Base-by-base conservation (phyloP, 2,888 invertebrate genomes). In the Frankliniella fusca region DNA sequence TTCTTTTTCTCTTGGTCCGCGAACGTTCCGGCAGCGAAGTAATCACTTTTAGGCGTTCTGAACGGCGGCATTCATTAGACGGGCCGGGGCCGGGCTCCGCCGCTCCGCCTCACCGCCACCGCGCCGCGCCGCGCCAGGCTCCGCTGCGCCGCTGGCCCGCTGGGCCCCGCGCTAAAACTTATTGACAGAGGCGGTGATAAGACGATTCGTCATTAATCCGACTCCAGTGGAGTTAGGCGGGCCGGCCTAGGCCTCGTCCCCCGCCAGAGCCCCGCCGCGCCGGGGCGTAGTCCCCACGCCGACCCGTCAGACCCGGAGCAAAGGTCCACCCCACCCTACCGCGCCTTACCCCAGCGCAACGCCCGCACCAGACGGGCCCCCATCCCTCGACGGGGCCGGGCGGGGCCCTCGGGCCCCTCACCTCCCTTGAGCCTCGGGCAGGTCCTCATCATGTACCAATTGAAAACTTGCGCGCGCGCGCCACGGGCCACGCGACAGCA, bases 151-250 rank as follows among this genome's bases (percentile, higher is more conserved):
- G 38, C 38, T 50, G 38, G 3, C 3, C 54, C 54, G 54, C 54
- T 15, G 5, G 54, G 38, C 38, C 38, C 38, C 3, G 5, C 38
- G 38, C 38, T 38, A 38, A n/a, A n/a, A 61, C 61, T 61, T 61
- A 61, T 61, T 61, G 61, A 61, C 61, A 61, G 61, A n/a, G 18
- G 7, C 61, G 61, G 15, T 61, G 61, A 61, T 61, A 61, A 61
- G 61, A 61, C 18, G 61, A 61, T 61, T 61, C 61, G 61, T 61
- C 61, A 61, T 61, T 61, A 61, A 61, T 61, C 61, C 61, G 61
- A 61, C 38, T 38, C 38, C 38, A 38, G 38, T 38, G 38, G 38
- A 38, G 38, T 38, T 38, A 38, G 38, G 38, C 38, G 38, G 38
- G 38, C 61, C 61, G 10, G 7, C 61, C 61, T 18, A 0, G 61